Conservation (phyloP, 2,113 vertebrate species). For the Aspidoscelis tigris region DNA sequence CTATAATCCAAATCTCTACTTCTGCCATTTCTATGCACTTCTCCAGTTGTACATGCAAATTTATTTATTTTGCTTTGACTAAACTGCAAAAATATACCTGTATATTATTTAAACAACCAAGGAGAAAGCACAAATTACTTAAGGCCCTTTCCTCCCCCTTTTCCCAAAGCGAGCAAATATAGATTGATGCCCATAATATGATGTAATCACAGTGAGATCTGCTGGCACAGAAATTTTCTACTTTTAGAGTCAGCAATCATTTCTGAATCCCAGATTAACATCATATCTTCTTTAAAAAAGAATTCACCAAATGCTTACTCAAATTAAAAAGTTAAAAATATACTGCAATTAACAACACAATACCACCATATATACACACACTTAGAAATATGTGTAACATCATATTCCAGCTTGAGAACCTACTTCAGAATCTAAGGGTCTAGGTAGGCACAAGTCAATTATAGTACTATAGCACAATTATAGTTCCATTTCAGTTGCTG, state of each 20-base stretch:
- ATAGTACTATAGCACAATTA: too few relatives aligned
- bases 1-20: neutral
- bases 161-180: neutral
- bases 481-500: too few relatives aligned
- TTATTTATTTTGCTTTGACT: too few relatives aligned
- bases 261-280: neutral
- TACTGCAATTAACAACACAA: neutral
- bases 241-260: constrained; percentile 1
- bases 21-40: neutral
- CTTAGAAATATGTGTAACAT: too few relatives aligned
- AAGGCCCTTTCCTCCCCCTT: too few relatives aligned
- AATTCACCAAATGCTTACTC: neutral
- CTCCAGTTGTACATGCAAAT: neutral
- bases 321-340: neutral
- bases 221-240: neutral
- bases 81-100: too few relatives aligned
- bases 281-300: neutral
- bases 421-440: too few relatives aligned
- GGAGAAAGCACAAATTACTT: too few relatives aligned
- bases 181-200: neutral
- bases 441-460: too few relatives aligned
- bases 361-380: too few relatives aligned
- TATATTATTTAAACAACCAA: too few relatives aligned
- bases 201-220: neutral
- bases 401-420: too few relatives aligned